Percentiles rank a stretch among this genome's conserved stretches.
Conservation (phyloP, 2,888 invertebrate species). For the Craniophora ligustri region DNA sequence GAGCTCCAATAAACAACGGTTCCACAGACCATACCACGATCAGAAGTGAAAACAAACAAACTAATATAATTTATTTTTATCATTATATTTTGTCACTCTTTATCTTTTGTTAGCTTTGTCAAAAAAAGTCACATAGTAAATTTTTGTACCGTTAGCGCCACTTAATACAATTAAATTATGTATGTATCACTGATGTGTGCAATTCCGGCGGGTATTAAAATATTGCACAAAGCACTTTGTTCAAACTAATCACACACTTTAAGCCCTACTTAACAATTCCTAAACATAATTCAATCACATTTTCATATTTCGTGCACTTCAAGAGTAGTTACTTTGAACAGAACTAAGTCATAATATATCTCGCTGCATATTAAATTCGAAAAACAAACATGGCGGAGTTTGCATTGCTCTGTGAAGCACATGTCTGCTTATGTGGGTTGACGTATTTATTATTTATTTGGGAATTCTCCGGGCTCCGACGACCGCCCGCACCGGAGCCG, state of each 20-base stretch:
- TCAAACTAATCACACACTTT: conserved; percentile 15
- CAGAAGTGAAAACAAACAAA: conserved; percentile 21
- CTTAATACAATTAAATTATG: conserved; percentile 35
- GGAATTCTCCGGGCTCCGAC: conserved; percentile 76
- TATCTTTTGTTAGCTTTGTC: no score
- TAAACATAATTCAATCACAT: conserved; percentile 5
- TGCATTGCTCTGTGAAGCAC: conserved; percentile 57
- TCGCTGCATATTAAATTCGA: conserved; percentile 71
- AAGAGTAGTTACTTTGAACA: conserved; percentile 41
- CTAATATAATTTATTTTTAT: no score
- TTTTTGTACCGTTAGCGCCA: conserved; percentile 8
- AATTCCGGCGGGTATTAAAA: conserved; percentile 13
- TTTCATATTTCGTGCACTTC: conserved; percentile 16
- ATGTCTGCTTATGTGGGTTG: conserved; percentile 62
- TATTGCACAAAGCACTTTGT: conserved; percentile 17
- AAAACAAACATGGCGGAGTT: conserved; percentile 66
- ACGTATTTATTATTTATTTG: conserved; percentile 88
- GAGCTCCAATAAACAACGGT: conserved; percentile 54
- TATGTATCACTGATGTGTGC: conserved; percentile 26
- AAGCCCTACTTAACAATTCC: not conserved
- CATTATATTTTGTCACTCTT: not conserved
- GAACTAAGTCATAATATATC: conserved; percentile 56
- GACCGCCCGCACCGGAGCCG: conserved; percentile 47
- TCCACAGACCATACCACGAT: conserved; percentile 48
- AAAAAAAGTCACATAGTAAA: not conserved